Evolutionary conservation across 2,888 invertebrate species (phyloP), one percentile per base, ranked within the genome.

Genomic region (Platypus cylindrus): DNA sequence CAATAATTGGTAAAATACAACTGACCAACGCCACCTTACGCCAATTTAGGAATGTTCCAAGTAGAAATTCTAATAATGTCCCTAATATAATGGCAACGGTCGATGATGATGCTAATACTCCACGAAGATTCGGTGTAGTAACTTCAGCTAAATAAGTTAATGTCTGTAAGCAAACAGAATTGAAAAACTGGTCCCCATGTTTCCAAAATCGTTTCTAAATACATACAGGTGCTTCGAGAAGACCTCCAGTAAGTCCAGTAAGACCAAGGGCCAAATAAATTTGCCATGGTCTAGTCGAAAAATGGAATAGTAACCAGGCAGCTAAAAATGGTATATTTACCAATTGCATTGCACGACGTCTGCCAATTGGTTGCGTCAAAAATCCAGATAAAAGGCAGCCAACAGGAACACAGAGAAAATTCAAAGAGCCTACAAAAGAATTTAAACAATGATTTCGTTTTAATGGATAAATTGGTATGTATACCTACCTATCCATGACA

Each of bases 111-210:
- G 82, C 68, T 2, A 82, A 63, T 46, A 76, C 68, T 2, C 85
- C 85, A 17, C 85, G 70, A 22, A 84, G 67, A 50, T 80, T 75
- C 0, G 85, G 84, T 55, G 84, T 78, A 1, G 83, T 81, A 31
- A 86, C 75, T 64, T 86, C 85, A 3, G 85, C 83, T 9, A 85
- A 83, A 55, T 85, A 86, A 0, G 84, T 84, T 48, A 85, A 60
- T 17, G 83, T 78, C 78, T 79, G 50, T 17, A 54, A 53, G 41
- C 17, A 12, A 37, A 32, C 5, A 15, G 15, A 16, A 14, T 20
- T 5, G 20, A 20, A 20, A 20, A 20, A 7, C 5, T 20, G 20
- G 20, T 20, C 7, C 20, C 9, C 9, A 9, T 20, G 20, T 5
- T 7, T 7, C 20, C 20, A 20, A 20, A 20, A 5, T 9, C 5